Evolutionary conservation across 2,113 vertebrate species (phyloP).

Genomic region (Leucopsar rothschildi): DNA sequence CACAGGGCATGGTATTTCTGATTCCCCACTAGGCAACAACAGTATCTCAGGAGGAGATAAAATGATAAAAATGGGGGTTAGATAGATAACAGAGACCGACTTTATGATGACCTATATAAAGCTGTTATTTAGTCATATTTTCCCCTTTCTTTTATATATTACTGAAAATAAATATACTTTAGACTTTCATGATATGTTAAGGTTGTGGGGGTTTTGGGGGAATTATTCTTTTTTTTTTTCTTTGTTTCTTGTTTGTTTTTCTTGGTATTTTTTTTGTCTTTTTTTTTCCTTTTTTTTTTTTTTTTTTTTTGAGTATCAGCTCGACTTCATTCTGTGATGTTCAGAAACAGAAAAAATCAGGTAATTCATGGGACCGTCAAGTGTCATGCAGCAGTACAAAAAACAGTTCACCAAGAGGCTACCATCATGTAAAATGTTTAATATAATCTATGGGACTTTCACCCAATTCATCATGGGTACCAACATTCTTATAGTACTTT

Average conservation of each 20-base stretch:
- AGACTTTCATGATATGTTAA: not conserved
- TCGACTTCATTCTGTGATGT: not conserved
- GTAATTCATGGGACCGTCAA: not conserved
- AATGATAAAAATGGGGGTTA: not conserved
- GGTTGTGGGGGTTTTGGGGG: rapidly evolving
- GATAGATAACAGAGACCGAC: not conserved
- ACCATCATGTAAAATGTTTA: not conserved
- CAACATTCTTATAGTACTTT: not conserved
- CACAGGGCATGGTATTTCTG: not conserved
- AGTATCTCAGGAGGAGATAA: not conserved
- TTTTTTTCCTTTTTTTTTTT: no score
- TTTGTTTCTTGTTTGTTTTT: not conserved
- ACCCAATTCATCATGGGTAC: not conserved
- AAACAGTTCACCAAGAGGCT: not conserved
- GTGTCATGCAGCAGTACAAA: not conserved
- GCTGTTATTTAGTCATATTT: not conserved
- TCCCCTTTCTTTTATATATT: not conserved
- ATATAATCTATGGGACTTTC: not conserved
- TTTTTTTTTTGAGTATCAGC: rapidly evolving
- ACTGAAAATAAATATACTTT: not conserved
- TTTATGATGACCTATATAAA: not conserved
- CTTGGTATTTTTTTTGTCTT: rapidly evolving
- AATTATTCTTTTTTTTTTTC: rapidly evolving
- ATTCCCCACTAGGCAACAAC: not conserved
- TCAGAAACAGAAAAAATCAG: not conserved